Evolutionary conservation across 2,888 invertebrate species (phyloP).

Genomic region (Dryomyza anilis): DNA sequence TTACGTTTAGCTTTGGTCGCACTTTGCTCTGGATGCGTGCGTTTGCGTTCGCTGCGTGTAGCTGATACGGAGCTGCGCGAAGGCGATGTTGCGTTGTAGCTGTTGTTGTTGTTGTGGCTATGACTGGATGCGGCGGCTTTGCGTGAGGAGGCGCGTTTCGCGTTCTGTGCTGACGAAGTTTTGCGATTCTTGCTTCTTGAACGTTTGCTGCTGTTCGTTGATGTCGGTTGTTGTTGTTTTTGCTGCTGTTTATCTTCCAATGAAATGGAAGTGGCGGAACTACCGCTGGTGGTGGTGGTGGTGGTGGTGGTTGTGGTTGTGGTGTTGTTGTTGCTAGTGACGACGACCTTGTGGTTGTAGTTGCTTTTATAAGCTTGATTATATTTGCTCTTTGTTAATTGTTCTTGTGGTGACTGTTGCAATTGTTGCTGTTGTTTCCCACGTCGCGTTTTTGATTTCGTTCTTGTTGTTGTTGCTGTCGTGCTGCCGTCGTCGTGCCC

Average conservation of each 20-base stretch:
- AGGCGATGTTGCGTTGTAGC: slow-evolving; percentile 35
- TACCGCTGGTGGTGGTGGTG: neutral
- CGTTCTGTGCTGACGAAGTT: slow-evolving; percentile 33
- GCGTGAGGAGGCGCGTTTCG: slow-evolving; percentile 35
- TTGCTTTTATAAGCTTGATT: slow-evolving; percentile 28
- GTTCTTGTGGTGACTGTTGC: slow-evolving; percentile 24
- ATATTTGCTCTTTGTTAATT: slow-evolving; percentile 33
- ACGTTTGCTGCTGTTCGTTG: slow-evolving; percentile 11
- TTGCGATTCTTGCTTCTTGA: slow-evolving; percentile 13
- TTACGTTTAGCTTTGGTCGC: slow-evolving; percentile 10
- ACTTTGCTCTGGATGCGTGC: slow-evolving; percentile 37
- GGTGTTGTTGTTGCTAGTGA: slow-evolving; percentile 5
- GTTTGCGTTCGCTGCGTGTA: slow-evolving; percentile 44
- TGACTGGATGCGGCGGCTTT: too few relatives aligned
- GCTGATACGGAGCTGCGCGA: slow-evolving; percentile 16
- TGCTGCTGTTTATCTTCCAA: slow-evolving; percentile 6
- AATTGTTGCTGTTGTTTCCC: slow-evolving; percentile 24
- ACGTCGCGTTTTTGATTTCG: slow-evolving; percentile 35
- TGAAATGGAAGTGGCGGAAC: neutral
- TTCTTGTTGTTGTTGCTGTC: slow-evolving; percentile 38
- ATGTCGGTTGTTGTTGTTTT: slow-evolving; percentile 14
- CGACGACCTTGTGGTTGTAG: neutral
- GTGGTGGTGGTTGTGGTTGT: slow-evolving; percentile 5
- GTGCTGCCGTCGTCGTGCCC: slow-evolving; percentile 61
- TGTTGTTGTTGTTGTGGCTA: too few relatives aligned